Percentiles rank a stretch among this genome's conserved stretches.
phyloP scores from a whole-genome alignment of 2,113 vertebrate genomes.

The Phaethon lepturus region DNA sequence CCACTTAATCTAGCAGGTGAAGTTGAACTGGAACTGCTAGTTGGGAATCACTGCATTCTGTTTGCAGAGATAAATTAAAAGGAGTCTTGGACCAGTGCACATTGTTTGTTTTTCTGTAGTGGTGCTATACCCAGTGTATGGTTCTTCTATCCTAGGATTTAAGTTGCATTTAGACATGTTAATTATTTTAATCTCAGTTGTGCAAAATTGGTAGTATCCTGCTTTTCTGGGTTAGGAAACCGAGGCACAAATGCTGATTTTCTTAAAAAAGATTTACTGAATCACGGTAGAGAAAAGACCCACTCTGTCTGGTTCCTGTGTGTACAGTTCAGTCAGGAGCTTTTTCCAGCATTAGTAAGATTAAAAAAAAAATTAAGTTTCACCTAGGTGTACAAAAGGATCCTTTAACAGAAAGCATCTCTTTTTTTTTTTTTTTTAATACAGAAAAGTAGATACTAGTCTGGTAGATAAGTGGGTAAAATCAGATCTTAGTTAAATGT shows the following conservation, averaged over 20 bases:
- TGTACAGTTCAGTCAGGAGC: not conserved
- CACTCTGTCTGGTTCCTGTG: not conserved
- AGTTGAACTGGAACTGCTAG: not conserved
- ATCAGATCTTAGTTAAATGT: not conserved
- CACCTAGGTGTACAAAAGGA: not conserved
- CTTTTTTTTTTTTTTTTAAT: not conserved
- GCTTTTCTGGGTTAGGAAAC: not conserved
- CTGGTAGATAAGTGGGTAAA: not conserved
- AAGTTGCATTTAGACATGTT: not conserved
- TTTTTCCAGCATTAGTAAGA: not conserved
- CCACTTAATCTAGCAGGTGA: not conserved
- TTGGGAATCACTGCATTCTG: not conserved
- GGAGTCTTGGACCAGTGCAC: not conserved
- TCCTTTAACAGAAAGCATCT: not conserved
- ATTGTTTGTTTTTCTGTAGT: not conserved
- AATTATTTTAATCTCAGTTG: not conserved
- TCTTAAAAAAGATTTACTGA: not conserved
- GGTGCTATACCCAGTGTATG: not conserved
- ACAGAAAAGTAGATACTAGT: not conserved
- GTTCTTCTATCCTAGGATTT: not conserved
- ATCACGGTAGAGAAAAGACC: not conserved
- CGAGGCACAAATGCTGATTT: not conserved
- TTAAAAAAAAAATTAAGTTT: not conserved
- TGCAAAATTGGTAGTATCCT: not conserved
- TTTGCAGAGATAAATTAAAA: not conserved